Percentiles rank a stretch among this genome's conserved stretches.
These are phyloP conservation scores for Phoeniculus purpureus DNA, from an alignment of 2,797 vertebrate genomes.

Conservation along the genomic window DNA sequence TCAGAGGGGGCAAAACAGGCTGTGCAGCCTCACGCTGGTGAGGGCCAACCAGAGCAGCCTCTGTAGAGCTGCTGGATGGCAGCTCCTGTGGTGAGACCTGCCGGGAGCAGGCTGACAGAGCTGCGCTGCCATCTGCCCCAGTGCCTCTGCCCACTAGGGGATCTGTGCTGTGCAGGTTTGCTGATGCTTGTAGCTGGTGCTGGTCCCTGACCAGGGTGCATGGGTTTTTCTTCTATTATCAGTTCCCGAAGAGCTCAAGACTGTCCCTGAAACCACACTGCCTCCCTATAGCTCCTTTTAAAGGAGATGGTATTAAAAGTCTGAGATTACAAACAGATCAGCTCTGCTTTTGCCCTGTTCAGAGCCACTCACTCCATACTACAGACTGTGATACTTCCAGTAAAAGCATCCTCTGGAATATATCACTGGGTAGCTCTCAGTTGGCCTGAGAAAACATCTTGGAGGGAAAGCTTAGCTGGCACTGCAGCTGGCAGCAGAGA, in stretches of 20 bases:
- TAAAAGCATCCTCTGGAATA: neutral
- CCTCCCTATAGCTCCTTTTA: neutral
- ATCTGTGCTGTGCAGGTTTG: neutral
- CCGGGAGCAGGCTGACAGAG: neutral
- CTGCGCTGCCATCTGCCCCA: rapidly evolving
- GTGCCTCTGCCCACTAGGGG: rapidly evolving
- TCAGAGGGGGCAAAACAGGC: neutral
- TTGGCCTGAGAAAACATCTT: neutral
- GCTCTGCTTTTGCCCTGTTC: neutral
- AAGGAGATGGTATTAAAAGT: neutral
- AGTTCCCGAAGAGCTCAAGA: neutral
- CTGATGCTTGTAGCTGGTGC: neutral
- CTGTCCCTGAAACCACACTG: neutral
- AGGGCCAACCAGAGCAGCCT: neutral
- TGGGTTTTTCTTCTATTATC: neutral
- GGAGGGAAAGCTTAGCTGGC: neutral
- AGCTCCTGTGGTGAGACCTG: neutral
- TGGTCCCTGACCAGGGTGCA: neutral
- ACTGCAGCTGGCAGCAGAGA: constrained; percentile 2
- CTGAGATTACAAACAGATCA: neutral
- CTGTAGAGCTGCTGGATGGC: neutral
- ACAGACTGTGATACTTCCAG: neutral
- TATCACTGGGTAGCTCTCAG: neutral
- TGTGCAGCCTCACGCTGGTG: rapidly evolving
- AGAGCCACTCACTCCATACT: neutral